Evolutionary conservation across 2,888 invertebrate genomes (phyloP).

Genomic region (Pteria penguin): DNA sequence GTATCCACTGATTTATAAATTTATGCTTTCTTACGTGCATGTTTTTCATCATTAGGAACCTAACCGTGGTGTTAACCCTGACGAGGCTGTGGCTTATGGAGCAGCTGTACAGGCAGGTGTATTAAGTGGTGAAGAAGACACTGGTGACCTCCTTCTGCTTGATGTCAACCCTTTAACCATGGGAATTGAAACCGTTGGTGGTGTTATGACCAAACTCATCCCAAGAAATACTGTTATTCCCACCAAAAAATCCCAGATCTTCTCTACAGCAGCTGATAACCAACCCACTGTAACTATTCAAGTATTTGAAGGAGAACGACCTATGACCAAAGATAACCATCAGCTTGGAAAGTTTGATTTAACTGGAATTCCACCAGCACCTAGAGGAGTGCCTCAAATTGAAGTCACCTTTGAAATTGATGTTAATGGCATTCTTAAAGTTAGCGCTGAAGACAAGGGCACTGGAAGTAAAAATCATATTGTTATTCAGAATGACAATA

Average conservation of each 20-base stretch:
- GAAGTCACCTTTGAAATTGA: slow-evolving; percentile 82
- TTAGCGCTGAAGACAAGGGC: slow-evolving; percentile 99
- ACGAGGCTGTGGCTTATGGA: slow-evolving; percentile 99
- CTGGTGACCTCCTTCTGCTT: slow-evolving; percentile 94
- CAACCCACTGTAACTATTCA: slow-evolving; percentile 99
- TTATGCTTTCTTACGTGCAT: not conserved
- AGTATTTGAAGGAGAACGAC: slow-evolving; percentile 96
- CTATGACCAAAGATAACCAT: slow-evolving; percentile 99
- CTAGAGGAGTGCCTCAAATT: slow-evolving; percentile 81
- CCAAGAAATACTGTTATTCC: slow-evolving; percentile 99
- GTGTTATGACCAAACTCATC: slow-evolving; percentile 99
- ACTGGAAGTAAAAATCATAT: slow-evolving; percentile 99
- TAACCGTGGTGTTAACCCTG: slow-evolving; percentile 98
- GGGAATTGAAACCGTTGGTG: slow-evolving; percentile 99
- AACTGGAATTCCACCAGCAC: slow-evolving; percentile 94
- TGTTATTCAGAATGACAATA: slow-evolving; percentile 99
- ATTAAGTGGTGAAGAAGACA: slow-evolving; percentile 97
- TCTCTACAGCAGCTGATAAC: slow-evolving; percentile 99
- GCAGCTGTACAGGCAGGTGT: slow-evolving; percentile 99
- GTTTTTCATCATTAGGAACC: slow-evolving; percentile 86
- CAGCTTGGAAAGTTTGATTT: slow-evolving; percentile 98
- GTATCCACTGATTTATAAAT: too few species aligned
- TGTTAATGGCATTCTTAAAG: slow-evolving; percentile 81
- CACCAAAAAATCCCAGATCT: slow-evolving; percentile 99
- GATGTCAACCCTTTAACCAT: slow-evolving; percentile 99